Evolutionary conservation across 2,888 invertebrate genomes (phyloP).

Genomic region (Eueremaeus valkanovi): DNA sequence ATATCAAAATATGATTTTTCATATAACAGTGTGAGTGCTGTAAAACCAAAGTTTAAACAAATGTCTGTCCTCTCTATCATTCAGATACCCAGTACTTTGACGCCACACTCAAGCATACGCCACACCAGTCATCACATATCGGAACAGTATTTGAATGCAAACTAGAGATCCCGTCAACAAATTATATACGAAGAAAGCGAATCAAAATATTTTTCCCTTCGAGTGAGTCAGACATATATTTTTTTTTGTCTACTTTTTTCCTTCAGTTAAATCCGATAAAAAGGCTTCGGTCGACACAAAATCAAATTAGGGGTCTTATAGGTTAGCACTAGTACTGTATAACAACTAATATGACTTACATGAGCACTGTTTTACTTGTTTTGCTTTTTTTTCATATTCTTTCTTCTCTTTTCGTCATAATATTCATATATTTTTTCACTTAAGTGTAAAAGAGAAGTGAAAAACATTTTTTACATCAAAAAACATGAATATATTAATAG

Average conservation of each 20-base stretch:
- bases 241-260: neutral
- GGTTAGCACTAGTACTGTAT: too few species aligned
- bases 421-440: neutral
- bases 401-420: neutral
- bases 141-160: slow-evolving; percentile 41
- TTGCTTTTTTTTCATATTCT: neutral
- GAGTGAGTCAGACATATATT: slow-evolving; percentile 37
- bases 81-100: slow-evolving; percentile 18
- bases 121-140: slow-evolving; percentile 12
- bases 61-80: neutral
- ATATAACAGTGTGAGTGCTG: neutral
- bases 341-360: too few species aligned
- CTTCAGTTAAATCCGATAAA: neutral
- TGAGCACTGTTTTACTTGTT: neutral
- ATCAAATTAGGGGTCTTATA: slow-evolving; percentile 20
- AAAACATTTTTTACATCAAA: neutral
- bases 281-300: slow-evolving; percentile 10
- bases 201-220: slow-evolving; percentile 42
- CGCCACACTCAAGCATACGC: slow-evolving; percentile 9
- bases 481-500: neutral
- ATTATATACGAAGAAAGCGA: slow-evolving; percentile 37
- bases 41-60: neutral
- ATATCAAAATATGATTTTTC: neutral
- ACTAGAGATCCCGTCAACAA: slow-evolving; percentile 35
- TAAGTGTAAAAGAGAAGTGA: too few species aligned